Evolutionary conservation across 2,888 invertebrate species (phyloP), one percentile per base, ranked within the genome.

Genomic region (Acleris literana): DNA sequence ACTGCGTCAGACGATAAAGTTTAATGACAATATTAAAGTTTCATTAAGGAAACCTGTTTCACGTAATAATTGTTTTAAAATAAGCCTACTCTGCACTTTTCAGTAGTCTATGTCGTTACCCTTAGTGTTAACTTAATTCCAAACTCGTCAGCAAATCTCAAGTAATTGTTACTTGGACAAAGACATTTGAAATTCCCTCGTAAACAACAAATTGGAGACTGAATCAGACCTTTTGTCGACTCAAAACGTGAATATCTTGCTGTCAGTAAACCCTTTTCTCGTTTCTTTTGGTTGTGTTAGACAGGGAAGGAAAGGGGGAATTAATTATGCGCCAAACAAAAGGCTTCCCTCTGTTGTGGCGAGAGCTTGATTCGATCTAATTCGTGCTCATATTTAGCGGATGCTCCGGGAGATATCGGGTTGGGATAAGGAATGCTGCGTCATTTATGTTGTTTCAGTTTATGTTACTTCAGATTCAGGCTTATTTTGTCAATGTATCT

Each of bases 241-340:
- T 63, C 18, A 39, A 55, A 60, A 60, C 65, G 51, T 56, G 60
- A 61, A 56, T 44, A 56, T 65, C 55, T 51, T 18, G 44, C 43
- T 56, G 56, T 51, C 29, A 55, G 49, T 29, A 43, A 55, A 60
- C 20, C 5, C n/a, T 51, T 52, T 29, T 60, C 64, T 33, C 60
- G 18, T 33, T 56, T 44, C 17, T 17, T 33, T 20, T 33, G 16
- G 9, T 18, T 43, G 48, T 13, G 11, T 43, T 55, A 33, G 33
- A 65, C 44, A 22, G 22, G 44, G 60, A 49, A 13, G 51, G 9
- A 49, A 58, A 17, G 33, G 58, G 22, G 20, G 65, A 61, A 65
- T 65, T 65, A 61, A 65, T 65, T 55, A 65, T 18, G 55, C 46
- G 55, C 55, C 43, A 43, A 51, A 60, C 65, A 65, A 65, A 60